Percentiles rank a stretch among this genome's conserved stretches.
phyloP scores from a whole-genome alignment of 2,113 vertebrate species.

The Bubo blakistoni region DNA sequence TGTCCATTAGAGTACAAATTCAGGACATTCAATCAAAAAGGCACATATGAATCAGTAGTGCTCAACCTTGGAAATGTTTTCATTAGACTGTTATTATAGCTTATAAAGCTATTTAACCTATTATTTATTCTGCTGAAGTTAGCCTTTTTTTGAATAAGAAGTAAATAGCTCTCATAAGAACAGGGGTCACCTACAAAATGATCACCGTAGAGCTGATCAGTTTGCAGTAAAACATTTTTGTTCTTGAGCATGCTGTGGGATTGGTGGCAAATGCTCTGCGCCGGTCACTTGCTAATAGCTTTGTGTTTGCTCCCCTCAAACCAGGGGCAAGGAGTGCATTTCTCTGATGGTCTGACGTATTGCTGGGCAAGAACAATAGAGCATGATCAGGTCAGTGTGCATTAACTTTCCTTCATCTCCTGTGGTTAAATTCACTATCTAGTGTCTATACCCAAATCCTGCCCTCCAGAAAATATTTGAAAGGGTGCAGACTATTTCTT shows the following conservation, averaged over 20 bases:
- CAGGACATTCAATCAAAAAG: not conserved
- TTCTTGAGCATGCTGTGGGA: not conserved
- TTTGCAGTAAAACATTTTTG: not conserved
- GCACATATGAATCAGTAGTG: not conserved
- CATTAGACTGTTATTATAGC: not conserved
- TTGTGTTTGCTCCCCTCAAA: not conserved
- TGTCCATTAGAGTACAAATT: not conserved
- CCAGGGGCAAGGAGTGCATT: not conserved
- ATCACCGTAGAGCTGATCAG: not conserved
- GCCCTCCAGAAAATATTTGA: not conserved
- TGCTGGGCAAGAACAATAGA: not conserved
- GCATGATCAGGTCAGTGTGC: not conserved
- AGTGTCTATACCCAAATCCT: not conserved
- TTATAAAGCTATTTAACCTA: not conserved
- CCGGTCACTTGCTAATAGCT: not conserved
- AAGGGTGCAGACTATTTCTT: not conserved
- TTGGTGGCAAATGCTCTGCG: not conserved
- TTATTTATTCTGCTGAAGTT: slow-evolving; percentile 17
- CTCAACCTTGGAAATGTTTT: slow-evolving; percentile 13
- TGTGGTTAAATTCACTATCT: not conserved
- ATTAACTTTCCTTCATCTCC: not conserved
- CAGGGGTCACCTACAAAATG: not conserved
- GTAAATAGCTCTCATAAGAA: not conserved
- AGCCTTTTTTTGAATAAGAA: not conserved
- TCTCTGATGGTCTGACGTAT: not conserved